phyloP scores from a whole-genome alignment of 2,113 vertebrate species.

The Oreochromis aureus region DNA sequence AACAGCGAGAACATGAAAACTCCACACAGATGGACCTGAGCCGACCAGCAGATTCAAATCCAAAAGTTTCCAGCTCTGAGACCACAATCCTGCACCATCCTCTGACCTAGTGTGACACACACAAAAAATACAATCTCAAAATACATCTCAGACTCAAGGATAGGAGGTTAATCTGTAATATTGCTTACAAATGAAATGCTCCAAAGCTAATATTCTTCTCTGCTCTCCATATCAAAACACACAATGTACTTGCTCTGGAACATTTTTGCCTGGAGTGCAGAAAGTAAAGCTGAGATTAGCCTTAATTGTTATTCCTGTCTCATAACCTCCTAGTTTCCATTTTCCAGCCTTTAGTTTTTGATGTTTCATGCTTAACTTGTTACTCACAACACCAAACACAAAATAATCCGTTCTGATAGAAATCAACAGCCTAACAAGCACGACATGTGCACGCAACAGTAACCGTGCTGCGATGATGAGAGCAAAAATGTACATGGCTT shows the following conservation, averaged over 20 bases:
- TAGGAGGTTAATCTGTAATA: background rate
- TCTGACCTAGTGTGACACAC: background rate
- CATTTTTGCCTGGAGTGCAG: conserved; percentile 29
- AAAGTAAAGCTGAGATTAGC: conserved; percentile 31
- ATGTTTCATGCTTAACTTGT: conserved; percentile 55
- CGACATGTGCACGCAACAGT: conserved; percentile 47
- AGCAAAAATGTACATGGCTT: background rate
- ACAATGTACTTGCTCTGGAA: conserved; percentile 3
- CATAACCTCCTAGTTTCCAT: conserved; percentile 31
- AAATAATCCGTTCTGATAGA: conserved; percentile 36
- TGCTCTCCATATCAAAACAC: background rate
- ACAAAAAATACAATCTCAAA: background rate
- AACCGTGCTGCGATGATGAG: conserved; percentile 11
- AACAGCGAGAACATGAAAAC: background rate
- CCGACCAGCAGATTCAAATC: background rate
- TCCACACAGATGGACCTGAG: background rate
- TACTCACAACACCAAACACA: conserved; percentile 40
- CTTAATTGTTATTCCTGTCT: conserved; percentile 49
- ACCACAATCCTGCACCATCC: background rate
- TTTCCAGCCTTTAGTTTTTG: conserved; percentile 43
- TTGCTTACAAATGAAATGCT: conserved; percentile 9
- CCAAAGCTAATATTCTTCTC: conserved; percentile 10
- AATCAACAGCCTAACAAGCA: conserved; percentile 36
- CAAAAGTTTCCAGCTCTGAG: background rate
- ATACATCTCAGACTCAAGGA: background rate